Evolutionary conservation across 2,797 vertebrate genomes (phyloP).

Genomic region (Phalanger gymnotis): DNA sequence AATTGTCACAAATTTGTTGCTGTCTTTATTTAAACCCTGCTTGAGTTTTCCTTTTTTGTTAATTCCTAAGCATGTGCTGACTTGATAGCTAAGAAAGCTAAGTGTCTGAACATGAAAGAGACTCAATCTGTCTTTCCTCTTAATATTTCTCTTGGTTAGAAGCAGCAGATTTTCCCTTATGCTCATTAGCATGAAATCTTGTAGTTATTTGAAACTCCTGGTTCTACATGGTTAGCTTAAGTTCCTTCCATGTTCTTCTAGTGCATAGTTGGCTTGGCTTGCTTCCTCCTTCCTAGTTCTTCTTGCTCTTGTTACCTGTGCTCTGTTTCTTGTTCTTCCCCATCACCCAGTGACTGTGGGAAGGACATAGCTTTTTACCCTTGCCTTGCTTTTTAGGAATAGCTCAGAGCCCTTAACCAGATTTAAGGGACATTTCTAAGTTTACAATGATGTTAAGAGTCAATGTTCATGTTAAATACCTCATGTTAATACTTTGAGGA

Average conservation of each 20-base stretch:
- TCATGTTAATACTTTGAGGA: too few species aligned
- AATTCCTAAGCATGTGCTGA: not conserved
- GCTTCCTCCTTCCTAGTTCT: not conserved
- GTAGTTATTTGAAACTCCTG: not conserved
- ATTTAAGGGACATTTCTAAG: not conserved
- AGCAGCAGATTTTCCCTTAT: not conserved
- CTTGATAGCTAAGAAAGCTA: not conserved
- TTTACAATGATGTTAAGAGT: not conserved
- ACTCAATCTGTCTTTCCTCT: not conserved
- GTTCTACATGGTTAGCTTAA: not conserved
- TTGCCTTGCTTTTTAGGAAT: not conserved
- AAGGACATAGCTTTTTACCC: not conserved
- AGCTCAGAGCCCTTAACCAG: not conserved
- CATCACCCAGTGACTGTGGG: not conserved
- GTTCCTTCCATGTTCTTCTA: not conserved
- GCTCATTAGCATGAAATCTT: not conserved
- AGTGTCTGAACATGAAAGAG: not conserved
- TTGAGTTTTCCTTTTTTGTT: not conserved
- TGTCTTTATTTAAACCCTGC: not conserved
- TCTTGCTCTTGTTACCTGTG: not conserved
- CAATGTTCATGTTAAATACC: not conserved
- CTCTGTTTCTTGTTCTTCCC: not conserved
- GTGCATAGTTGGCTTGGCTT: not conserved
- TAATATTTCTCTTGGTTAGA: not conserved
- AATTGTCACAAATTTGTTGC: not conserved